Conservation (phyloP, 2,797 vertebrate genomes). For the Cirrhinus molitorella region DNA sequence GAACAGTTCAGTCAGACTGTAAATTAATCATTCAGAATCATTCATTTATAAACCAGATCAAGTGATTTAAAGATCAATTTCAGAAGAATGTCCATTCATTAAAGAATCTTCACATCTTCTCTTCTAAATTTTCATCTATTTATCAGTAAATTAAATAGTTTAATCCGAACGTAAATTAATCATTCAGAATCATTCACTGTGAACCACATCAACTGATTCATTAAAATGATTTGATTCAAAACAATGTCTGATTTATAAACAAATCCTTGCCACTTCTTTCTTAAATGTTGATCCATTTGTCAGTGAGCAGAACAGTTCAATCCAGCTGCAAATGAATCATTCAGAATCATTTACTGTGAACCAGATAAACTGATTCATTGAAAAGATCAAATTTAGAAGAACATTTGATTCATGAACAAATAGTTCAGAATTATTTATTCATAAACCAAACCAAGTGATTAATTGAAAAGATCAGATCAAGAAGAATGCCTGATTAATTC, state of each 20-base stretch:
- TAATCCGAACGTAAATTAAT: background rate
- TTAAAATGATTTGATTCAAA: too few species aligned
- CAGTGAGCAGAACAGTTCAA: too few species aligned
- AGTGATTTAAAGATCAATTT: background rate
- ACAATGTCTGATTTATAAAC: too few species aligned
- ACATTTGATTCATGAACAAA: background rate
- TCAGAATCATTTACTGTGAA: background rate
- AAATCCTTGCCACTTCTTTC: too few species aligned
- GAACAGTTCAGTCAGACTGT: background rate
- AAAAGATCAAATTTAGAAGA: background rate
- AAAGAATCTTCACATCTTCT: too few species aligned
- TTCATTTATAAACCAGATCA: too few species aligned
- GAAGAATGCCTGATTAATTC: background rate
- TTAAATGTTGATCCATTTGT: too few species aligned
- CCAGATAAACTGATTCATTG: background rate
- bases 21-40: background rate
- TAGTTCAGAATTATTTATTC: background rate
- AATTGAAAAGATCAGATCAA: background rate
- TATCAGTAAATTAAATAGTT: background rate
- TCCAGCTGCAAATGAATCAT: too few species aligned
- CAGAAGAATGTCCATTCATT: too few species aligned
- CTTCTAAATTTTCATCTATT: too few species aligned
- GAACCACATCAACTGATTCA: too few species aligned
- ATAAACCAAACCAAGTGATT: background rate
- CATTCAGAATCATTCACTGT: background rate